Conservation (phyloP, 2,797 vertebrate genomes). For the Poliocrania exsul region DNA sequence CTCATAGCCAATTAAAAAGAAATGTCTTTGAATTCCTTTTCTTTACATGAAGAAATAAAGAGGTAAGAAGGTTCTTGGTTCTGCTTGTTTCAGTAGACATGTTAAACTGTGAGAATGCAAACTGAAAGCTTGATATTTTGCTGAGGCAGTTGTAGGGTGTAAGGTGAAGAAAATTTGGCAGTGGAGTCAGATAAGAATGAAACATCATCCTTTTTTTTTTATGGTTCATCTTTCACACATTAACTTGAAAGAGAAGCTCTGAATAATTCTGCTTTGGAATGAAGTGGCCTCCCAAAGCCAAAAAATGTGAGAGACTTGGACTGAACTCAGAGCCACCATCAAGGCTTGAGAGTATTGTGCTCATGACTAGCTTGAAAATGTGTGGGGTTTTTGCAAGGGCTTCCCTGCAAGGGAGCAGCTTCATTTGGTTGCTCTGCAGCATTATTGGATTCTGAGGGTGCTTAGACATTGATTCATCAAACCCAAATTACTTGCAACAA, state of each 20-base stretch:
- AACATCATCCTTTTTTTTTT: background rate
- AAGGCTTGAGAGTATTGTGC: background rate
- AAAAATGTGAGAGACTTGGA: background rate
- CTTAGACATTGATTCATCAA: background rate
- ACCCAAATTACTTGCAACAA: background rate
- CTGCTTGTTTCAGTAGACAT: background rate
- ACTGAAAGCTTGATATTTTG: conserved; percentile 1
- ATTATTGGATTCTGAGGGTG: background rate
- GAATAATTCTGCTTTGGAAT: background rate
- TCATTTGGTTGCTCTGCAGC: background rate
- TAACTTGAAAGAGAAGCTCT: background rate
- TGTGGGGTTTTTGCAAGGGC: background rate
- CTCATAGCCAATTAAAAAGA: background rate
- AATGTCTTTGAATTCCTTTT: background rate
- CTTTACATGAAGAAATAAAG: background rate
- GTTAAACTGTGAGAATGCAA: background rate
- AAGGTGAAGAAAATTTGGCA: conserved; percentile 5
- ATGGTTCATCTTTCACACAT: conserved; percentile 8
- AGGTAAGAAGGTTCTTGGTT: background rate
- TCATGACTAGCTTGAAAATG: background rate
- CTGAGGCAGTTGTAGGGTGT: background rate
- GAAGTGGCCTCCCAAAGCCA: background rate
- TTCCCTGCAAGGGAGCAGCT: background rate
- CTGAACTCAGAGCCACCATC: background rate
- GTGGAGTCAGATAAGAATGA: background rate